Evolutionary conservation across 2,888 invertebrate genomes (phyloP), one percentile per base, ranked within the genome.

Genomic region (Tanypteryx hageni): DNA sequence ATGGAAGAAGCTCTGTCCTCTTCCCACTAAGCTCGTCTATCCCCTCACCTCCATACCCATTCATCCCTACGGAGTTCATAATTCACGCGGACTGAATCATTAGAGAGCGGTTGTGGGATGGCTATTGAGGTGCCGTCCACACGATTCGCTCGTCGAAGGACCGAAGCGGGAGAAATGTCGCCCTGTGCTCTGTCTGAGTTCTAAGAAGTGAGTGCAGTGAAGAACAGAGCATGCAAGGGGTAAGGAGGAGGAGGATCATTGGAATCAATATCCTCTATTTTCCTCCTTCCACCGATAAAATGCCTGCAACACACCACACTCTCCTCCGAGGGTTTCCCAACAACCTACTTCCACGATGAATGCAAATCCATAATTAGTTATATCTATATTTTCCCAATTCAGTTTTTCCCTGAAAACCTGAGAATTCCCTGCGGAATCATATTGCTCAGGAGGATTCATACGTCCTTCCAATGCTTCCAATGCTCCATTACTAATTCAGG

Each of bases 61-160:
- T 16, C 86, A 22, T 86, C 59, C 59, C n/a, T 56, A 16, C 57
- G n/a, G 61, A 64, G 64, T 89, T 89, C 89, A 89, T 89, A 64
- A 89, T 89, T 89, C 89, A 89, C 64, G 44, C 64, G 89, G 89
- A 68, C 89, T 56, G 89, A 89, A 89, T 89, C 89, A 89, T 89
- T 89, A 89, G 89, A 44, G 89, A 89, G 89, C 13, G 89, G 89
- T 61, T 64, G 89, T 44, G 64, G 27, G 89, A 89, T 89, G 89
- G 89, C 89, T 89, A 64, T 89, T 89, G 68, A 89, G 44, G 64
- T 16, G 44, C 22, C 76, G 76, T 22, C 22, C n/a, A 68, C 68
- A 16, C 68, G 68, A 76, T 76, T 27, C 76, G 76, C 22, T 27
- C 13, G 76, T 13, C 4, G 27, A 27, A 27, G 76, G n/a, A 76